Evolutionary conservation across 2,797 vertebrate species (phyloP).

Genomic region (Adrianichthys oophorus): DNA sequence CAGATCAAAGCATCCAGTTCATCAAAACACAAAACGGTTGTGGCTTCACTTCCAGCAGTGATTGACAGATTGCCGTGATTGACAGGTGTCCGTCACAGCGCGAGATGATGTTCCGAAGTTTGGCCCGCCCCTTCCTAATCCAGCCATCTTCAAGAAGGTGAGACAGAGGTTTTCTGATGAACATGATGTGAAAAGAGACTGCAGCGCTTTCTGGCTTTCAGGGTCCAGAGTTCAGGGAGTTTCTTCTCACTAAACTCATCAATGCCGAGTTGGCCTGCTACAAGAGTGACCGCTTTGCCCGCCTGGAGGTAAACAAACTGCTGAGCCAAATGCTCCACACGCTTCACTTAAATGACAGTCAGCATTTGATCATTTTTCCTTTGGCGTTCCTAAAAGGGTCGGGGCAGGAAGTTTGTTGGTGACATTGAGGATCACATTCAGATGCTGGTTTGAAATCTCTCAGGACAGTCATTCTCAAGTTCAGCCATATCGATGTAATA

Average conservation of each 20-base stretch:
- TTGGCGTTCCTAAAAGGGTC: too few relatives aligned
- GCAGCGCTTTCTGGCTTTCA: constrained; percentile 37
- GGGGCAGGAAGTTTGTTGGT: too few relatives aligned
- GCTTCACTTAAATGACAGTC: too few relatives aligned
- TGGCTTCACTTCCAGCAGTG: too few relatives aligned
- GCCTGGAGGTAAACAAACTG: constrained; percentile 83
- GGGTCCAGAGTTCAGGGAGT: constrained; percentile 91
- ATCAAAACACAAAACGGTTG: too few relatives aligned
- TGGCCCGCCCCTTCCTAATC: constrained; percentile 86
- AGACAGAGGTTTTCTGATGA: background rate
- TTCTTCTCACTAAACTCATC: constrained; percentile 93
- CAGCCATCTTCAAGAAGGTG: constrained; percentile 89
- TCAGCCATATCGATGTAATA: too few relatives aligned
- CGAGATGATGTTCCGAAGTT: constrained; percentile 91
- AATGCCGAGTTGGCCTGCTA: constrained; percentile 92
- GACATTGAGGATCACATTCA: too few relatives aligned
- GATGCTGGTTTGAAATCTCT: too few relatives aligned
- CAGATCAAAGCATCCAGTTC: too few relatives aligned
- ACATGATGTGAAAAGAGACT: background rate
- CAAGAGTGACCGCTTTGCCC: constrained; percentile 94
- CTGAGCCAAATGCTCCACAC: too few relatives aligned
- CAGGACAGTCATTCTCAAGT: too few relatives aligned
- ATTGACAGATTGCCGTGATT: constrained; percentile 3
- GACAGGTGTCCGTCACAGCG: constrained; percentile 90
- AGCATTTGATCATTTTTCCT: too few relatives aligned